These are phyloP conservation scores for Callipepla squamata DNA, from an alignment of 2,113 vertebrate genomes.

Conservation along the genomic window DNA sequence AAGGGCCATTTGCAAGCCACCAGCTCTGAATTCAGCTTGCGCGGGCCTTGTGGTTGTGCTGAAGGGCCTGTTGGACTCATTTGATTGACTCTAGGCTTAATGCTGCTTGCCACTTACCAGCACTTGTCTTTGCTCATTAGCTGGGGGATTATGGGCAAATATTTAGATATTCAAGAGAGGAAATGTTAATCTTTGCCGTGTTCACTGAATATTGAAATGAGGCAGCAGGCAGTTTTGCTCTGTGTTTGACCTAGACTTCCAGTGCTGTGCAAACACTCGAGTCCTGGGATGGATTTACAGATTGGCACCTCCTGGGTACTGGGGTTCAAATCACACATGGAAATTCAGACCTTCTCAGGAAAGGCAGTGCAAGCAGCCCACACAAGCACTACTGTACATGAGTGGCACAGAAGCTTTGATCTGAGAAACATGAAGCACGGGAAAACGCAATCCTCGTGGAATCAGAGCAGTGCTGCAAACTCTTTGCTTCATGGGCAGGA, in stretches of 20 bases:
- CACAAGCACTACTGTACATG: background rate
- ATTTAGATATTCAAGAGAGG: conserved; percentile 74
- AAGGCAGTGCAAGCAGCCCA: background rate
- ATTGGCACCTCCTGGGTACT: rapidly evolving
- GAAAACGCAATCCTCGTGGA: background rate
- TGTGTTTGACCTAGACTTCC: conserved; percentile 30
- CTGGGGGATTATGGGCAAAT: conserved; percentile 72
- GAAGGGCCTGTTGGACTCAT: conserved; percentile 81
- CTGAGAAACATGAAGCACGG: background rate
- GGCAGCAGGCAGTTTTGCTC: conserved; percentile 28
- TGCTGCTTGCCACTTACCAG: conserved; percentile 92
- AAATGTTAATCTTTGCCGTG: conserved; percentile 76
- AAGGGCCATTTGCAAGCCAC: conserved; percentile 84
- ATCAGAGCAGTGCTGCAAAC: background rate
- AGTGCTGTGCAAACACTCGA: background rate
- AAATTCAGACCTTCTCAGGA: background rate
- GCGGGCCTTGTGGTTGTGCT: conserved; percentile 85
- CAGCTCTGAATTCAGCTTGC: conserved; percentile 83
- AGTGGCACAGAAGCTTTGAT: background rate
- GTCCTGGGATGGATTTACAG: background rate
- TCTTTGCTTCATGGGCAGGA: background rate
- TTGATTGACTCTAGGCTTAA: conserved; percentile 94
- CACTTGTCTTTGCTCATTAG: conserved; percentile 96
- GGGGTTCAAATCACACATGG: background rate
- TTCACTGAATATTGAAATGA: conserved; percentile 74